These are phyloP conservation scores for Centrocercus urophasianus DNA, from an alignment of 2,113 vertebrate species.

Conservation along the genomic window DNA sequence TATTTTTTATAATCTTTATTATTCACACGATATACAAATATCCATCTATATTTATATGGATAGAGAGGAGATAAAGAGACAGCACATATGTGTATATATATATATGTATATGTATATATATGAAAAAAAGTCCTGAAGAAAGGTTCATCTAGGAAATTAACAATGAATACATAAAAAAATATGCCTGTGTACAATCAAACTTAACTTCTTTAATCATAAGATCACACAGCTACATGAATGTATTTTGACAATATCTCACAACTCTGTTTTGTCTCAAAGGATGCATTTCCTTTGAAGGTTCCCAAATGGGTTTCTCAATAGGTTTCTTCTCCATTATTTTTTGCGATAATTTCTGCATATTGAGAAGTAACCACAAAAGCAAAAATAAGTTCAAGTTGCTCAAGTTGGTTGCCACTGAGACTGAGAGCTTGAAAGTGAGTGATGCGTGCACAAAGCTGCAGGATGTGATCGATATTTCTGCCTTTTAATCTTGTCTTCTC, in stretches of 20 bases:
- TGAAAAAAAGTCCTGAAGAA: neutral
- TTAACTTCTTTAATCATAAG: neutral
- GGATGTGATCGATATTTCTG: conserved; percentile 46
- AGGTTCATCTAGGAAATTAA: neutral
- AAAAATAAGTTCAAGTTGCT: neutral
- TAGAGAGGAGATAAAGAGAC: neutral
- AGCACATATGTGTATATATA: neutral
- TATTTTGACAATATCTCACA: neutral
- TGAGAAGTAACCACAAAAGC: neutral
- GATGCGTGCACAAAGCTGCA: conserved; percentile 22
- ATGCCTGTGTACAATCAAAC: neutral
- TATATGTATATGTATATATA: neutral
- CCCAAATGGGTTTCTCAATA: neutral
- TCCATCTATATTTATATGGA: neutral
- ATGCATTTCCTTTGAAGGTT: neutral
- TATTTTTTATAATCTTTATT: neutral
- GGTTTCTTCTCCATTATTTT: neutral
- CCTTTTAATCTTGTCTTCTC: conserved; percentile 40
- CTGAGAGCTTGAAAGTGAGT: neutral
- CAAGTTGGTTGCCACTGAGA: neutral
- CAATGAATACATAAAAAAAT: neutral
- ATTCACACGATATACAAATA: neutral
- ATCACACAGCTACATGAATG: neutral
- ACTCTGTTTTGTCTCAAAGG: neutral
- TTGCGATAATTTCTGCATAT: neutral